Base-by-base conservation (phyloP, 2,797 vertebrate species). In the Pseudopleuronectes americanus region DNA sequence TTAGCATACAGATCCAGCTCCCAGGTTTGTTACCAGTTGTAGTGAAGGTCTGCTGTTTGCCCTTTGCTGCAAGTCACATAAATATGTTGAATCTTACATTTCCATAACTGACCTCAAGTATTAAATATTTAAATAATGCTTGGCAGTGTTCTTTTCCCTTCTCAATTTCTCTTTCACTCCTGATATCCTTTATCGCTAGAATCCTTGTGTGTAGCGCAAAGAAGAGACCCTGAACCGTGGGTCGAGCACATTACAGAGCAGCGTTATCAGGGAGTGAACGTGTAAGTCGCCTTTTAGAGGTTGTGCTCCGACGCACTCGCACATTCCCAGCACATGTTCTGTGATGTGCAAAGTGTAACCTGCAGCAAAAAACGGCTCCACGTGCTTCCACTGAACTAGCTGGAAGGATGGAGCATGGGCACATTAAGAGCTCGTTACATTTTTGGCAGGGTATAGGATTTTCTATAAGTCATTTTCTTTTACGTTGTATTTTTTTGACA, bases 241-340 rank as follows among this genome's bases (percentile, higher is more conserved):
- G 21, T 22, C 12, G 60, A 6, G 21, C 56, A 7, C 24, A 45
- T 57, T 43, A 36, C 38, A 62, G 56, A 55, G 52, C 5, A 52
- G 1, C 52, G 21, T 26, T 66, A 24, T 57, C 28, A 47, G 19
- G 10, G 19, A 21, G 47, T 4, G 47, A 48, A 48, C 47, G 33
- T 62, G 21, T 36, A 19, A 58, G 47, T 19, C 64, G 16, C 45
- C 63, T 74, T 66, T 63, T 55, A 41, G 48, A 65, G 21, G 22
- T 24, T 64, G 49, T 36, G 28, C 60, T 47, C 48, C 33, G 14
- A 8, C 31, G 72, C 47, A 73, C 71, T 57, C 52, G 38, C 23
- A 41, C 33, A 57, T 41, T 23, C 23, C 22, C 4, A 13, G 8
- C 63, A 59, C 57, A 54, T 24, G 1, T 49, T 56, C 7, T 45